phyloP scores from a whole-genome alignment of 1,140 invertebrate genomes.

The Monochamus saltuarius region DNA sequence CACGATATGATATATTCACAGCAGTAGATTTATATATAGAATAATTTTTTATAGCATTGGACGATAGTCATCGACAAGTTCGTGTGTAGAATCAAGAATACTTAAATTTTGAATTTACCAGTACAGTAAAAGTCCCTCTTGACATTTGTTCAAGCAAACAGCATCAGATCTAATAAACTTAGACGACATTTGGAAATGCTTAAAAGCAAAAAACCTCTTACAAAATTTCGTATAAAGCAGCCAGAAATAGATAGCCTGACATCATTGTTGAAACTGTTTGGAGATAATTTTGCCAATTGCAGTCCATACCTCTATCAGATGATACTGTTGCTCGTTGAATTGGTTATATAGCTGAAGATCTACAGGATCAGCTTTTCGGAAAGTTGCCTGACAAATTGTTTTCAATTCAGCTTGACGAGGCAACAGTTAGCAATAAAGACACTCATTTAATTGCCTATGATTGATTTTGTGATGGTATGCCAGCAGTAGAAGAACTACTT shows the following conservation, averaged over 20 bases:
- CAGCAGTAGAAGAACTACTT: too few relatives aligned
- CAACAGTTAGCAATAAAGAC: constrained; percentile 5
- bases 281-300: constrained; percentile 17
- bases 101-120: constrained; percentile 14
- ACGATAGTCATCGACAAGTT: too few relatives aligned
- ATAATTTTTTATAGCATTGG: too few relatives aligned
- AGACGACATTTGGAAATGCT: constrained; percentile 18
- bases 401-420: not conserved
- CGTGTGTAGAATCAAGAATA: too few relatives aligned
- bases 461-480: not conserved
- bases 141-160: constrained; percentile 21
- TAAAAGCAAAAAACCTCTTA: constrained; percentile 25
- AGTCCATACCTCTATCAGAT: constrained; percentile 16
- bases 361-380: not conserved
- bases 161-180: constrained; percentile 17
- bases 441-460: constrained; percentile 3
- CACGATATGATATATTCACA: too few relatives aligned
- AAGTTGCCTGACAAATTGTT: not conserved
- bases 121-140: constrained; percentile 17
- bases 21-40: too few relatives aligned
- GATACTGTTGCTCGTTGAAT: constrained; percentile 19
- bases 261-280: constrained; percentile 31
- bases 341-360: constrained; percentile 10
- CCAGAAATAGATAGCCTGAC: constrained; percentile 13
- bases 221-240: constrained; percentile 24